Conservation (phyloP, 2,113 vertebrate species). For the Origma solitaria region DNA sequence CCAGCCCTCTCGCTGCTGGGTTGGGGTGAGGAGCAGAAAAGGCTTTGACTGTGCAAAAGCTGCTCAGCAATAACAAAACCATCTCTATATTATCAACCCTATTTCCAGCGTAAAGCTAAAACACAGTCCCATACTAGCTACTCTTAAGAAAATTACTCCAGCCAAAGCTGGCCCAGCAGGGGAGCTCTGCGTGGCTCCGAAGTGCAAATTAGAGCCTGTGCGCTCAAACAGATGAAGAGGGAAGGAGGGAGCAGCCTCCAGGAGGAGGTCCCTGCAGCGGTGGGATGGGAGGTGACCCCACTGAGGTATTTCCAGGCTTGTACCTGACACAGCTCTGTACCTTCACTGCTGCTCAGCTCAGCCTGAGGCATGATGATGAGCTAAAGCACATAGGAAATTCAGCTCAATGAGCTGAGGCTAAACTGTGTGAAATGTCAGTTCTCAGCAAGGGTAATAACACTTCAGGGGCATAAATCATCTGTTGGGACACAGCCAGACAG, state of each 20-base stretch:
- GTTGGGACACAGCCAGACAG: constrained; percentile 9
- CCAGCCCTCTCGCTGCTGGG: neutral
- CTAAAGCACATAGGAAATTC: neutral
- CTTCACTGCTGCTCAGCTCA: neutral
- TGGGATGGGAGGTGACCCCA: neutral
- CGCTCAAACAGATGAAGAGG: fast-evolving
- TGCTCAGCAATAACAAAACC: neutral
- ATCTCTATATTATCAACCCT: neutral
- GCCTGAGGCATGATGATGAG: neutral
- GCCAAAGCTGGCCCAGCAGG: neutral
- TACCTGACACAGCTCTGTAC: neutral
- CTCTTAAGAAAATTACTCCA: neutral
- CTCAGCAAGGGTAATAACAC: neutral
- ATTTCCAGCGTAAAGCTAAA: neutral
- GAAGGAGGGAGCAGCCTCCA: neutral
- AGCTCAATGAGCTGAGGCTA: neutral
- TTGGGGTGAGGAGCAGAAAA: neutral
- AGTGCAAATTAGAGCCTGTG: neutral
- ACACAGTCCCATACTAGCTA: neutral
- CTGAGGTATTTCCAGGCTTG: neutral
- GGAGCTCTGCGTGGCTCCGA: neutral
- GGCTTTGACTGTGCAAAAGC: neutral
- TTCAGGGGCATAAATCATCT: neutral
- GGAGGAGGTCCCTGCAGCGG: fast-evolving
- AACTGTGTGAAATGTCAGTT: neutral